phyloP scores from a whole-genome alignment of 2,888 invertebrate genomes.

The Sipunculus nudus region DNA sequence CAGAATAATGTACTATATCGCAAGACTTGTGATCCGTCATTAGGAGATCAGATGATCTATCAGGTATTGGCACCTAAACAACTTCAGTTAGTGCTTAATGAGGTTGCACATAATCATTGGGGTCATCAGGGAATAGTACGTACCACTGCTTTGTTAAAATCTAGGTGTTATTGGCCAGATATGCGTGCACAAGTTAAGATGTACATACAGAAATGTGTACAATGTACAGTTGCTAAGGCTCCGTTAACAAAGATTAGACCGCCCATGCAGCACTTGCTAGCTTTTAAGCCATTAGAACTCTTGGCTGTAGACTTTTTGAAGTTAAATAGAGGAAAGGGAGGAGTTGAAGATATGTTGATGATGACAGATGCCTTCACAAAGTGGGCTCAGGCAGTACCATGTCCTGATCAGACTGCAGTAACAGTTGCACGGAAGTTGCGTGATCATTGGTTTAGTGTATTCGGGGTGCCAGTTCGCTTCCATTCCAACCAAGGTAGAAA shows the following conservation, averaged over 20 bases:
- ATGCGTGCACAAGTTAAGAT: background rate
- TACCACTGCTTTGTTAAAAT: background rate
- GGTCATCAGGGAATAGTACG: background rate
- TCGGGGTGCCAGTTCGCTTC: slow-evolving; percentile 20
- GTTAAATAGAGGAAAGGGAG: slow-evolving; percentile 22
- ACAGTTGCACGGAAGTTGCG: slow-evolving; percentile 29
- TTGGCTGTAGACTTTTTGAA: slow-evolving; percentile 30
- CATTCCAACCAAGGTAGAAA: slow-evolving; percentile 9
- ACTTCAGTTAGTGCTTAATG: background rate
- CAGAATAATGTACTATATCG: too few relatives aligned
- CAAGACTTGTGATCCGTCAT: too few relatives aligned
- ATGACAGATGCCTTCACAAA: slow-evolving; percentile 34
- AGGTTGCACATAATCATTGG: background rate
- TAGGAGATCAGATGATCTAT: too few relatives aligned
- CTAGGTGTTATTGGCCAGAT: background rate
- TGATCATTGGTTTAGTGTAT: slow-evolving; percentile 26
- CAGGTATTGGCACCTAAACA: background rate
- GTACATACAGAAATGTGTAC: background rate
- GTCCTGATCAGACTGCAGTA: slow-evolving; percentile 23
- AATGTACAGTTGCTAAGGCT: background rate
- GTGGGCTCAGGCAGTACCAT: slow-evolving; percentile 28
- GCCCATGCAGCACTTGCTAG: too few relatives aligned
- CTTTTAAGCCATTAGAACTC: slow-evolving; percentile 24
- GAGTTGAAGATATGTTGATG: slow-evolving; percentile 26
- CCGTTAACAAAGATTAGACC: slow-evolving; percentile 10